Evolutionary conservation across 2,888 invertebrate species (phyloP), one percentile per base, ranked within the genome.

Genomic region (Epirrhoe alternata): DNA sequence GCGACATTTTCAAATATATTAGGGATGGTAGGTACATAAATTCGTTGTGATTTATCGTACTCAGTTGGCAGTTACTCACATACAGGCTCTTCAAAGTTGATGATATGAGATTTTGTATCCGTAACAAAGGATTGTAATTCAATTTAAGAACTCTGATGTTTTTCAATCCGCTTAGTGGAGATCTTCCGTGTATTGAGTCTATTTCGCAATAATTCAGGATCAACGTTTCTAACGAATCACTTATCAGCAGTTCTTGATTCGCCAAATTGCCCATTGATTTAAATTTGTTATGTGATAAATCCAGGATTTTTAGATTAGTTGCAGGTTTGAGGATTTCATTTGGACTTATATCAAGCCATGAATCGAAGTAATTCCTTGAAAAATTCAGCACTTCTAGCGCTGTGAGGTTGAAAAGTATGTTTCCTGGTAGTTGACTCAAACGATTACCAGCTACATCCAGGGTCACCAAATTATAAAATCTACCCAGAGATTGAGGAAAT

Each of bases 201-300:
- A 96, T 95, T 77, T 95, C 94, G 80, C 96, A 96, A 71, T 94
- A 86, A 64, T 95, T 94, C 62, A 96, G 86, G 69, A 95, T 94
- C 65, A 96, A 84, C 14, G 92, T 94, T 75, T 93, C 93, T 24
- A 96, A 82, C 0, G 94, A 94, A 12, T 88, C 78, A 72, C 95
- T 96, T 50, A 93, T 88, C 3, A 96, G 82, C n/a, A 94, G 87
- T 65, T 94, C 93, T 45, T 86, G 83, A 55, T 89, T 87, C 16
- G 92, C 92, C 52, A 90, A 86, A 72, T 88, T 91, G 0, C 89
- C 92, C 78, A 96, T 90, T 45, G 87, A 90, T 47, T 77, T 83
- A 49, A 97, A 86, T 42, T 92, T 93, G 84, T 97, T 97, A 55
- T 92, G 86, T 0, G 95, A 95, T n/a, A 97, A 84, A 70, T 95